A percentile compares a stretch with the other conserved stretches of the same genome.
These are phyloP conservation scores for Mormyrops attenuatus DNA, from an alignment of 2,797 vertebrate species.

Conservation along the genomic window DNA sequence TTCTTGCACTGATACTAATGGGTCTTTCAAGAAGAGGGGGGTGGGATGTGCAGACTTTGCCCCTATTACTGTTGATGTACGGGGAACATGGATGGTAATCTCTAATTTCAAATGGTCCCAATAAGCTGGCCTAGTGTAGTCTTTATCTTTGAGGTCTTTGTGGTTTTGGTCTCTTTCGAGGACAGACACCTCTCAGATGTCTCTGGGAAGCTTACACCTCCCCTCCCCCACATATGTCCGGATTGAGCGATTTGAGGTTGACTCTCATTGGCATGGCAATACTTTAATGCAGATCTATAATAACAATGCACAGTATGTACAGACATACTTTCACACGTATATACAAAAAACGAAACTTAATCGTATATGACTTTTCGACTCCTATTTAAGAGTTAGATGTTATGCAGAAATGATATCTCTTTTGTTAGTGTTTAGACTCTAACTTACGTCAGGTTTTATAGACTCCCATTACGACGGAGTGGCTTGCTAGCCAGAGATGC, in stretches of 20 bases:
- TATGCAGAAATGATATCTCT: conserved; percentile 46
- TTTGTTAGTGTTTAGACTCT: conserved; percentile 49
- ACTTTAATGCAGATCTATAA: conserved; percentile 34
- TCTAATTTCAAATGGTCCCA: not conserved
- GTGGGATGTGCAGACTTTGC: not conserved
- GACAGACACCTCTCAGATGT: conserved; percentile 23
- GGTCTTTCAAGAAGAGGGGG: not conserved
- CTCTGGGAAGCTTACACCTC: conserved; percentile 22
- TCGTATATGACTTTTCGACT: conserved; percentile 26
- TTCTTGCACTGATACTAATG: not conserved
- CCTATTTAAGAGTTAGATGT: conserved; percentile 37
- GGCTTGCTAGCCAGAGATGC: conserved; percentile 11
- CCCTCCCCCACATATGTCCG: conserved; percentile 16
- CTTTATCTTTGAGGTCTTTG: not conserved
- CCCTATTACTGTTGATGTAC: not conserved
- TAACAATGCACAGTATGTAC: conserved; percentile 33
- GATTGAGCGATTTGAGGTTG: conserved; percentile 25
- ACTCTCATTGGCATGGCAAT: conserved; percentile 40
- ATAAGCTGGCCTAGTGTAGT: not conserved
- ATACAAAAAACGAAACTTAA: not conserved
- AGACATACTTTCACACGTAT: conserved; percentile 6
- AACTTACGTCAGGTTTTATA: conserved; percentile 9
- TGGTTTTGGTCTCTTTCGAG: not conserved
- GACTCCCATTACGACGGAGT: not conserved
- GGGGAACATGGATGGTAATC: not conserved